Evolutionary conservation across 2,888 invertebrate genomes (phyloP), one percentile per base, ranked within the genome.

Genomic region (Automeris io): DNA sequence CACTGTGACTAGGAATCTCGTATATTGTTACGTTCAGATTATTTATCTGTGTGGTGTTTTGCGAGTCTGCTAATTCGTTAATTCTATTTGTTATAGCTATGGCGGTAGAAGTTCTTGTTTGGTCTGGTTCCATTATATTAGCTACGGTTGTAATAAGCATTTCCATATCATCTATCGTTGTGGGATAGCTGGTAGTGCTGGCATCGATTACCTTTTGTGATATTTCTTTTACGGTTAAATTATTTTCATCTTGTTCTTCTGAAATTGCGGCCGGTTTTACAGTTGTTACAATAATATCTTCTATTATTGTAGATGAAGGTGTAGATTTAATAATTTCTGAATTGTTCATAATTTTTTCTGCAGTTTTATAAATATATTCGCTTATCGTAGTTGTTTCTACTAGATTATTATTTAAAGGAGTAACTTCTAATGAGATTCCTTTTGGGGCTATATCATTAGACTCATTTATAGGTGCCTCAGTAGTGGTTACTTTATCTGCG

Each of bases 11-110:
- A 53, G 82, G 61, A 57, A 83, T 71, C 61, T 86, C 86, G 37
- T 86, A 86, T 46, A 86, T 80, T 13, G 74, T 83, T 11, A 85
- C 82, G 45, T 80, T 79, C 25, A 86, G 57, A 44, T 83, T 82
- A 41, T 61, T 82, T 19, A 57, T 48, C 39, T 61, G 63, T 39
- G 77, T 70, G 24, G 68, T 44, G 37, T 67, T 73, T 50, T 63
- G 49, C 26, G 34, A 39, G n/a, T 48, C 43, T 2, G 34, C 19
- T 31, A 37, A 43, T 35, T 40, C 42, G n/a, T 35, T 45, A 42
- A 35, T 26, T 6, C 31, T 43, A 22, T 25, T 47, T 16, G 36
- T 38, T n/a, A n/a, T 9, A 18, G 33, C 19, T 19, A 13, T 13
- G 5, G 12, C 22, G 11, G 53, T 50, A 16, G 49, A 35, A 35